Evolutionary conservation across 1,140 invertebrate genomes (phyloP).

Genomic region (Papilio polytes): DNA sequence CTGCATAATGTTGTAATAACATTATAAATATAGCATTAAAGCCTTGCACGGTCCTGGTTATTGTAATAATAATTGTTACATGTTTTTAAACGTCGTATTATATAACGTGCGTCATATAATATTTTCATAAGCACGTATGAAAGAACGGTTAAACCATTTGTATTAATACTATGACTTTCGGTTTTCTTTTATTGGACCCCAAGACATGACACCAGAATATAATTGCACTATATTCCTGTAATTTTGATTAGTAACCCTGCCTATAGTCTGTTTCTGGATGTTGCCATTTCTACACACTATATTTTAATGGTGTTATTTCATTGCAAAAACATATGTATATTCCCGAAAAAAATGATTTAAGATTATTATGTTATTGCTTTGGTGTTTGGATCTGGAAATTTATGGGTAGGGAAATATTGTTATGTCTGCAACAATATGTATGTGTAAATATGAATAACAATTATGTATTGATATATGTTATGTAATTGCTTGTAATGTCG

Average conservation of each 20-base stretch:
- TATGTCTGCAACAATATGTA: neutral
- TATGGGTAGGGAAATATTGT: neutral
- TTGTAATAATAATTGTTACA: slow-evolving; percentile 20
- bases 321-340: too few species aligned
- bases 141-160: neutral
- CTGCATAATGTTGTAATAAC: slow-evolving; percentile 15
- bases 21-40: slow-evolving; percentile 13
- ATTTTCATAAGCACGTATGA: slow-evolving; percentile 10
- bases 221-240: too few species aligned
- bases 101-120: slow-evolving; percentile 22
- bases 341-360: too few species aligned
- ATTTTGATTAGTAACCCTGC: too few species aligned
- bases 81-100: slow-evolving; percentile 21
- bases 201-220: too few species aligned
- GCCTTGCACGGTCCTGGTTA: slow-evolving; percentile 14
- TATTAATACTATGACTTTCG: neutral
- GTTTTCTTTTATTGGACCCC: neutral
- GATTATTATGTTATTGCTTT: too few species aligned
- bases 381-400: neutral
- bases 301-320: too few species aligned
- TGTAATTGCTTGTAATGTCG: slow-evolving; percentile 23
- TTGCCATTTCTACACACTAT: too few species aligned
- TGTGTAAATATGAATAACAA: neutral
- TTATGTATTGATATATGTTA: slow-evolving; percentile 12
- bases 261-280: too few species aligned